Base-by-base conservation (phyloP, 2,888 invertebrate genomes). In the Standfussiana lucernea region DNA sequence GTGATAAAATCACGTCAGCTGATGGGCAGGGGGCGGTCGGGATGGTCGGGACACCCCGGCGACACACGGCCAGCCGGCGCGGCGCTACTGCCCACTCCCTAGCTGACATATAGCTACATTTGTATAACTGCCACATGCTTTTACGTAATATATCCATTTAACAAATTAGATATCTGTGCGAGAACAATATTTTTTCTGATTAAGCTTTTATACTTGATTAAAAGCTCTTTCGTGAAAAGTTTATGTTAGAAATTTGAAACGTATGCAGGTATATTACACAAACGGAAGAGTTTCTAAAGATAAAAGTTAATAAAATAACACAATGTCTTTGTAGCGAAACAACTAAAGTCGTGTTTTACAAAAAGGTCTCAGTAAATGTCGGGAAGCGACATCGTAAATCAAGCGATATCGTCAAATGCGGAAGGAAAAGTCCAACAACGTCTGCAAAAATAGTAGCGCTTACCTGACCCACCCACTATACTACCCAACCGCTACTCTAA, bases 381-480 rank as follows among this genome's bases (percentile, higher is more conserved):
- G 91, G 90, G 89, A 90, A 92, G 92, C 80, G 84, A 85, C 86
- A 82, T 91, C 92, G 92, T 94, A 94, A 94, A 94, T 94, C 93
- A 93, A 88, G 85, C 89, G 91, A 91, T 93, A 93, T 92, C 91
- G 90, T 89, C 77, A 86, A 88, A 77, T 82, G 67, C 89, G 93
- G 92, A 91, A 92, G 92, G 90, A 91, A 91, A 88, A 88, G 82
- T 79, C 82, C 80, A 81, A 89, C 89, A 86, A 86, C 88, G 85
- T 88, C 88, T 84, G 89, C 88, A 82, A 89, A 91, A 92, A 91
- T 91, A 91, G 88, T 90, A 81, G 84, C 86, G 82, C 83, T 83
- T 83, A 89, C 88, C 89, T 88, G 86, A 82, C 86, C 83, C 77
- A 66, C 79, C 70, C 71, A 71, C 76, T 75, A 56, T 53, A 47